Conservation (phyloP, 2,888 invertebrate species). For the Agrotis puta region DNA sequence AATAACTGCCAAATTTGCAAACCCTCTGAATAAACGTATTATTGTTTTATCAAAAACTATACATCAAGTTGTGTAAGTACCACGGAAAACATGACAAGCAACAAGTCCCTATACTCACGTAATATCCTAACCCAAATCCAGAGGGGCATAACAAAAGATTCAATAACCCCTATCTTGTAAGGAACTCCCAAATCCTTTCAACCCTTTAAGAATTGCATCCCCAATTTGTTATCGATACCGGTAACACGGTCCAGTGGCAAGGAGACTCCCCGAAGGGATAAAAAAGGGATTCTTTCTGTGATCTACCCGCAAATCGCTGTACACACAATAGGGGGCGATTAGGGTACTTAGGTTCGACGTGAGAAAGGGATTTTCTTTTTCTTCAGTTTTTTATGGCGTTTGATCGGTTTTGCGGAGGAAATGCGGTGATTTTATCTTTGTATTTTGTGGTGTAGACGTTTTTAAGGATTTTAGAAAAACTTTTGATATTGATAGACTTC, state of each 20-base stretch:
- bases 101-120: conserved; percentile 46
- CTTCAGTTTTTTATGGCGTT: conserved; percentile 62
- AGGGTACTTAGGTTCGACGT: conserved; percentile 79
- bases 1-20: not conserved
- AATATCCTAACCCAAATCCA: conserved; percentile 42
- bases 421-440: conserved; percentile 39
- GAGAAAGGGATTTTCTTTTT: conserved; percentile 74
- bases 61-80: not conserved
- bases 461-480: conserved; percentile 4
- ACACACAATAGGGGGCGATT: conserved; percentile 82
- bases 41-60: too few species aligned
- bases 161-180: conserved; percentile 78
- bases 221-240: conserved; percentile 89
- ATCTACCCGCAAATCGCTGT: conserved; percentile 85
- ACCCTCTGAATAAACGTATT: not conserved
- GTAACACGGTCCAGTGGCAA: conserved; percentile 81
- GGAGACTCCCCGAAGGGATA: conserved; percentile 82
- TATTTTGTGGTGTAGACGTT: conserved; percentile 21
- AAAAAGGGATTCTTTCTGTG: conserved; percentile 86
- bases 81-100: conserved; percentile 23
- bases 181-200: conserved; percentile 78
- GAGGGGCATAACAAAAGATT: conserved; percentile 66
- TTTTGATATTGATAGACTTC: conserved; percentile 12
- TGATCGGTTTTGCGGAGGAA: conserved; percentile 66
- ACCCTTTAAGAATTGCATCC: conserved; percentile 83